Conservation (phyloP, 2,797 vertebrate species). For the Typhlichthys eigenmanni region DNA sequence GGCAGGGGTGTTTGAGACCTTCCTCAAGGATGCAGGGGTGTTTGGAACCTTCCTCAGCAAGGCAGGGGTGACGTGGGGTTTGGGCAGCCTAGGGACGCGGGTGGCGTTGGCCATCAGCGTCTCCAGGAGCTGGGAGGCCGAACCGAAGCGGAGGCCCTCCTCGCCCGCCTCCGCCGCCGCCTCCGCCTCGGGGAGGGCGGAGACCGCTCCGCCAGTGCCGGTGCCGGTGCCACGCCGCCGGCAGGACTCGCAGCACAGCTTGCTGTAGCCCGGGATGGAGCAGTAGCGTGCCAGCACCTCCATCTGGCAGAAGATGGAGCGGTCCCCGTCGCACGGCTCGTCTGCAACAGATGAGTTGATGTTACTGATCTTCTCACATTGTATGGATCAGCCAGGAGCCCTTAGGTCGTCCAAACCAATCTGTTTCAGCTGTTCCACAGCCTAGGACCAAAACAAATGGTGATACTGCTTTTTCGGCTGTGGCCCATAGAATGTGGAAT, state of each 20-base stretch:
- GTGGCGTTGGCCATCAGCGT: slow-evolving; percentile 67
- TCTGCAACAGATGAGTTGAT: slow-evolving; percentile 72
- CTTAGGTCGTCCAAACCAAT: too few relatives aligned
- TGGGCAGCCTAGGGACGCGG: slow-evolving; percentile 12
- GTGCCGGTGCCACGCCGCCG: slow-evolving; percentile 72
- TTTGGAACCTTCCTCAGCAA: slow-evolving; percentile 47
- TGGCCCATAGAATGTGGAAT: too few relatives aligned
- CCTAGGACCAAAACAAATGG: too few relatives aligned
- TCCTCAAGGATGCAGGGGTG: neutral
- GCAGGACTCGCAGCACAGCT: slow-evolving; percentile 93
- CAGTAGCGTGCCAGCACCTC: slow-evolving; percentile 95
- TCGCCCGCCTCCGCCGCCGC: slow-evolving; percentile 17
- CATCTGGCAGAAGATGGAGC: slow-evolving; percentile 98
- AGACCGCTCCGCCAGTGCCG: slow-evolving; percentile 52
- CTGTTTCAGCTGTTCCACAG: too few relatives aligned
- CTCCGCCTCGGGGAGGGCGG: slow-evolving; percentile 72
- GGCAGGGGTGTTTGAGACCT: neutral
- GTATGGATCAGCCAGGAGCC: too few relatives aligned
- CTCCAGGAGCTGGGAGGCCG: slow-evolving; percentile 65
- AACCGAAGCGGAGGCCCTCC: slow-evolving; percentile 71
- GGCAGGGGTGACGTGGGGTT: slow-evolving; percentile 37
- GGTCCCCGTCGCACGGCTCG: slow-evolving; percentile 91
- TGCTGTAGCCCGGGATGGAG: slow-evolving; percentile 94
- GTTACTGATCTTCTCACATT: too few relatives aligned
- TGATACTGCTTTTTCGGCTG: too few relatives aligned